phyloP scores from a whole-genome alignment of 2,113 vertebrate genomes.

The Bubo scandiacus region DNA sequence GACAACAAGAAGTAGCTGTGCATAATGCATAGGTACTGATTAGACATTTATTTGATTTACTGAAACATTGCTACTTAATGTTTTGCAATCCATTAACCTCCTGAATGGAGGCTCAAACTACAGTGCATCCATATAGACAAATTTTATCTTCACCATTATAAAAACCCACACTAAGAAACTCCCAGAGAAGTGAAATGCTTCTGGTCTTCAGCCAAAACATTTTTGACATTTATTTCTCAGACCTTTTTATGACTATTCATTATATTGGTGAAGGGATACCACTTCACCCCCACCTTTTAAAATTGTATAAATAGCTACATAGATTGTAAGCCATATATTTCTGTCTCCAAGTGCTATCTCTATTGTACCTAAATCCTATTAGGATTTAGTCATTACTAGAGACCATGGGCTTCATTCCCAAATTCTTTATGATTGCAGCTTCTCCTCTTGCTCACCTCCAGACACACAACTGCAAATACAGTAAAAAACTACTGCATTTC shows the following conservation, averaged over 20 bases:
- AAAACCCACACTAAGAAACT: neutral
- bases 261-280: neutral
- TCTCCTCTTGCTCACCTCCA: neutral
- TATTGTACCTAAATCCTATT: neutral
- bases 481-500: slow-evolving; percentile 8
- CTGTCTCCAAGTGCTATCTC: neutral
- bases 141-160: neutral
- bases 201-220: neutral
- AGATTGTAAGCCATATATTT: neutral
- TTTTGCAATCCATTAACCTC: neutral
- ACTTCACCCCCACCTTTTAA: neutral
- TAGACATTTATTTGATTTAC: neutral
- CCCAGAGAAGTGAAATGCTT: neutral
- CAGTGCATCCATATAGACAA: neutral
- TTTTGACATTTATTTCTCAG: neutral
- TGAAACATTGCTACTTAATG: neutral
- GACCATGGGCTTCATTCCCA: neutral
- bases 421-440: neutral
- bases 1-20: neutral
- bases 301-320: neutral
- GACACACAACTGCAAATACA: neutral
- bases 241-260: neutral
- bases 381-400: neutral
- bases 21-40: neutral
- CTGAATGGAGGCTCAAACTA: neutral